Conservation (phyloP, 2,888 invertebrate genomes). For the Hirudinaria manillensis region DNA sequence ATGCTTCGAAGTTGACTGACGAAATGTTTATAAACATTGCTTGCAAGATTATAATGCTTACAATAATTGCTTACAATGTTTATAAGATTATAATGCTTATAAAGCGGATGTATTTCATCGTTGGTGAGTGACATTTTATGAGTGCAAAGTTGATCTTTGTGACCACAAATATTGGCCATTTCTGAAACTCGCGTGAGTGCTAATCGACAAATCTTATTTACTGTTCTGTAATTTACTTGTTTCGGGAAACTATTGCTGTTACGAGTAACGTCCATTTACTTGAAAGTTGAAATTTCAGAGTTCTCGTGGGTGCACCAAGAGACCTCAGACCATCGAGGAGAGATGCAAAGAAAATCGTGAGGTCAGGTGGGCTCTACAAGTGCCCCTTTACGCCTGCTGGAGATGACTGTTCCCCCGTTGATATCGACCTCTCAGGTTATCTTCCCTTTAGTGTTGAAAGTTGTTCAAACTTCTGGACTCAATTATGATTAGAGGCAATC, state of each 20-base stretch:
- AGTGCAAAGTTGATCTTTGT: neutral
- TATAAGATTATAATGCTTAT: neutral
- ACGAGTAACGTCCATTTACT: neutral
- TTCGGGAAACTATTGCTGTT: neutral
- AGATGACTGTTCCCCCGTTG: constrained; percentile 28
- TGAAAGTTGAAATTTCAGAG: neutral
- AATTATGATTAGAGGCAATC: too few relatives aligned
- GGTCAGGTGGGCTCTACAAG: constrained; percentile 28
- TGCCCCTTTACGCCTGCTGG: constrained; percentile 24
- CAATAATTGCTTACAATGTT: too few relatives aligned
- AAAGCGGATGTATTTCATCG: neutral
- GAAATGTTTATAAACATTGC: too few relatives aligned
- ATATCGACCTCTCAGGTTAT: constrained; percentile 25
- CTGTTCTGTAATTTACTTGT: neutral
- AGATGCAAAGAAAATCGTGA: neutral
- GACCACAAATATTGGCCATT: neutral
- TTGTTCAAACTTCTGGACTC: too few relatives aligned
- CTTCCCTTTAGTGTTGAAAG: too few relatives aligned
- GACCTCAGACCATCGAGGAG: neutral
- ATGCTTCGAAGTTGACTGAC: too few relatives aligned
- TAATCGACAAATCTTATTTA: neutral
- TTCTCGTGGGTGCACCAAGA: constrained; percentile 32
- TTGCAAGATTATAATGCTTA: too few relatives aligned
- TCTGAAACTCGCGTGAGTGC: too few relatives aligned
- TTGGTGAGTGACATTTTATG: neutral